Base-by-base conservation (phyloP, 2,888 invertebrate species). In the Camptogramma bilineatum region DNA sequence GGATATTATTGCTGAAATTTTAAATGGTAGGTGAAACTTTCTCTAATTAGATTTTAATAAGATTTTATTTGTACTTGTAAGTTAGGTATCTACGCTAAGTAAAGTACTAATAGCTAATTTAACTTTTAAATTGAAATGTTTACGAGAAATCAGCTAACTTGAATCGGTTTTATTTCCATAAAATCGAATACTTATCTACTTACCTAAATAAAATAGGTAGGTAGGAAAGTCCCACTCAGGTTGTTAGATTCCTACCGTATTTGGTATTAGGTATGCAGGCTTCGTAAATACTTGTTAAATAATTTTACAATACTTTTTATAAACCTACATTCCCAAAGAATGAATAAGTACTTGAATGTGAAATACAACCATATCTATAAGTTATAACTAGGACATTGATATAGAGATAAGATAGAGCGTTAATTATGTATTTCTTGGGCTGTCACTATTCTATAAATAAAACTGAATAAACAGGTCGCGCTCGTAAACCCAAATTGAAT, bases 11-110 rank as follows among this genome's bases (percentile, higher is more conserved):
- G 78, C 73, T 82, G 81, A 83, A 83, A 76, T 82, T 83, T 81
- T 90, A 88, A 89, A 91, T 91, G 91, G 91, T 91, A 75, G 75
- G 89, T 87, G 79, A 73, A 76, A 79, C 75, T 80, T 77, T 78
- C 68, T 73, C 62, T 65, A 64, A 62, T 73, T 67, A 24, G 64
- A 62, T 67, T 62, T 63, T 59, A 73, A 51, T 70, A 62, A 53
- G 55, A 28, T 58, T 64, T 56, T 70, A 48, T 64, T 64, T 59
- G 19, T 50, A 57, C 5, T 44, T 42, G n/a, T 50, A 42, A 24
- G 24, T 52, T 52, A 46, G 19, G 54, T 57, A 47, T 52, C 34
- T 46, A 39, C 34, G n/a, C 4, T 55, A 44, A 8, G 44, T 17
- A 8, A 51, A 51, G 31, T 34, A 16, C 18, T 10, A 28, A 42